A percentile compares a stretch with the other conserved stretches of the same genome.
These are phyloP conservation scores for Apis dorsata DNA, from an alignment of 1,140 invertebrate genomes.

Conservation along the genomic window DNA sequence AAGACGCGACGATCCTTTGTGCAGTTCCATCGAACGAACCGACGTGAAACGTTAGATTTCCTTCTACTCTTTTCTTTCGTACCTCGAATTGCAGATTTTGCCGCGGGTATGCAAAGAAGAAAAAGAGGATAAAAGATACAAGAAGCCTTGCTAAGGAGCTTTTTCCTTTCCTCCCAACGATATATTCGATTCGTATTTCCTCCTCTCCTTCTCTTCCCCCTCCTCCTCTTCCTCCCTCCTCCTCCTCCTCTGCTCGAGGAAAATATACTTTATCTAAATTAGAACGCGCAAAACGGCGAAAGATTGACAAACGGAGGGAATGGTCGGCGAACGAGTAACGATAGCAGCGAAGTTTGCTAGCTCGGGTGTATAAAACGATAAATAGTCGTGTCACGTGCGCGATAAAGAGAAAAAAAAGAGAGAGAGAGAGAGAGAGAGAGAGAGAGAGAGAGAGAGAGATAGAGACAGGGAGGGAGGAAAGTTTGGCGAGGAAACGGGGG, in stretches of 20 bases:
- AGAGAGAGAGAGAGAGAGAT: slow-evolving; percentile 35
- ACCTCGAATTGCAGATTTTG: slow-evolving; percentile 64
- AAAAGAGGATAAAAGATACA: slow-evolving; percentile 46
- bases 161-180: slow-evolving; percentile 12
- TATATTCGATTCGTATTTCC: slow-evolving; percentile 27
- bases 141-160: background rate
- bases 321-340: slow-evolving; percentile 52
- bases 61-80: slow-evolving; percentile 35
- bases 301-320: slow-evolving; percentile 27
- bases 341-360: slow-evolving; percentile 71
- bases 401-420: slow-evolving; percentile 42
- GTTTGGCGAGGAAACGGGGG: slow-evolving; percentile 35
- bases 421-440: background rate
- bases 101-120: slow-evolving; percentile 59
- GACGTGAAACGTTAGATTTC: slow-evolving; percentile 31
- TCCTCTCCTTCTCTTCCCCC: background rate
- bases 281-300: background rate
- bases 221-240: background rate
- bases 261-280: slow-evolving; percentile 29
- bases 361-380: slow-evolving; percentile 72
- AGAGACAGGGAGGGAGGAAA: slow-evolving; percentile 38
- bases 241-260: slow-evolving; percentile 2
- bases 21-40: slow-evolving; percentile 27
- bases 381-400: slow-evolving; percentile 66
- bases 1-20: slow-evolving; percentile 59